Evolutionary conservation across 2,888 invertebrate genomes (phyloP).

Genomic region (Galerucella pusilla): DNA sequence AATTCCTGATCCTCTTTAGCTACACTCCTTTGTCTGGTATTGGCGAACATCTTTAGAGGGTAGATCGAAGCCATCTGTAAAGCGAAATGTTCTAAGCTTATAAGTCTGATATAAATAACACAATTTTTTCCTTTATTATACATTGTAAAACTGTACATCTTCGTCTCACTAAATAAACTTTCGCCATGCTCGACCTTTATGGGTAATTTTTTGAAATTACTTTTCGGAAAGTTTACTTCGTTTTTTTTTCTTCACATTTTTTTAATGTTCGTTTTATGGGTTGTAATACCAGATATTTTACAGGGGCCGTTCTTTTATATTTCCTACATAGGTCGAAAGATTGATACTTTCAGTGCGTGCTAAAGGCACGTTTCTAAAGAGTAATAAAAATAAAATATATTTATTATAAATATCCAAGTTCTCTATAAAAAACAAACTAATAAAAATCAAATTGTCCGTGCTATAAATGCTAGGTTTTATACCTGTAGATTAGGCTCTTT

Average conservation of each 20-base stretch:
- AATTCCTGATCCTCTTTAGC: constrained; percentile 25
- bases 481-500: neutral
- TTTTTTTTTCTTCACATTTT: constrained; percentile 19
- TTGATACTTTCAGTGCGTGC: neutral
- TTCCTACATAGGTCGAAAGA: neutral
- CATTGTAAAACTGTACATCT: constrained; percentile 43
- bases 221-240: constrained; percentile 29
- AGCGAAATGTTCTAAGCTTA: constrained; percentile 28
- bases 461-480: neutral
- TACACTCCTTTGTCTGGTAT: constrained; percentile 29
- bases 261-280: constrained; percentile 27
- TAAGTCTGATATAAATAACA: constrained; percentile 31
- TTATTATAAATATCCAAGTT: neutral
- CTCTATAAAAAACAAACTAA: neutral
- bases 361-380: neutral
- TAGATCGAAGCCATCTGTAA: constrained; percentile 31
- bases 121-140: constrained; percentile 33
- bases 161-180: constrained; percentile 39
- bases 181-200: constrained; percentile 29
- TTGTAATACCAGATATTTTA: constrained; percentile 15
- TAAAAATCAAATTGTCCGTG: neutral
- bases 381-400: neutral
- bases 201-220: constrained; percentile 33
- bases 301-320: neutral
- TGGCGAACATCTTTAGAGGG: constrained; percentile 25